These are phyloP conservation scores for Plectrocnemia conspersa DNA, from an alignment of 1,140 invertebrate genomes.

Conservation along the genomic window DNA sequence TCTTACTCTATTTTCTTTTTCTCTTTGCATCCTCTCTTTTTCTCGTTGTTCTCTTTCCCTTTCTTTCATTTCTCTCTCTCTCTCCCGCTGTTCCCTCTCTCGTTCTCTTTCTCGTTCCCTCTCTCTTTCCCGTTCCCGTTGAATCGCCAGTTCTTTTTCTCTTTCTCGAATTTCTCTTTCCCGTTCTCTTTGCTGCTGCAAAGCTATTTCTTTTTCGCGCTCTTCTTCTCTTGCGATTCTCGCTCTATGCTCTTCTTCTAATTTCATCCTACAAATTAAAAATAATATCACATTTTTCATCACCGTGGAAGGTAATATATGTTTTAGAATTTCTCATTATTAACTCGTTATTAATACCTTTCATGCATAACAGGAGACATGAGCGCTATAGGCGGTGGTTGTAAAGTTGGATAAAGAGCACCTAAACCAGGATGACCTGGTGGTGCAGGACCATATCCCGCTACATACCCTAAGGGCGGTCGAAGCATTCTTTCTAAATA, in stretches of 20 bases:
- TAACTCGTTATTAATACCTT: conserved; percentile 19
- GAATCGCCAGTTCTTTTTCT: conserved; percentile 32
- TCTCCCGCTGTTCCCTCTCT: conserved; percentile 38
- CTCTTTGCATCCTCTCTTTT: conserved; percentile 38
- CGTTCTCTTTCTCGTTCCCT: conserved; percentile 44
- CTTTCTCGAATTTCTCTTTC: conserved; percentile 32
- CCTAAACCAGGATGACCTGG: conserved; percentile 23
- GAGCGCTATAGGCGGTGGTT: conserved; percentile 28
- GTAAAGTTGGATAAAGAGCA: conserved; percentile 23
- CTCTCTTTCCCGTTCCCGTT: conserved; percentile 32
- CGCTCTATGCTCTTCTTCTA: conserved; percentile 33
- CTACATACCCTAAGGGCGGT: conserved; percentile 22
- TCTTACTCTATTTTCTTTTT: conserved; percentile 38
- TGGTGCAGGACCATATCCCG: conserved; percentile 23
- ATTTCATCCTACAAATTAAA: conserved; percentile 29
- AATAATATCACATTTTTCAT: no score
- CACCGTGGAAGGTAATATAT: no score
- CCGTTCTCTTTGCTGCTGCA: conserved; percentile 33
- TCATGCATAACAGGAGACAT: conserved; percentile 33
- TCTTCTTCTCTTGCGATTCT: conserved; percentile 34
- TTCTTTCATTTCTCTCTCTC: conserved; percentile 29
- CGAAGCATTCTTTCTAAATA: conserved; percentile 33
- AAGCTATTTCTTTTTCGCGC: conserved; percentile 32
- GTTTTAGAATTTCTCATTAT: conserved; percentile 1
- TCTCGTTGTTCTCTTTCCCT: conserved; percentile 44